phyloP scores from a whole-genome alignment of 1,140 invertebrate genomes.

The Saxidomus purpurata region DNA sequence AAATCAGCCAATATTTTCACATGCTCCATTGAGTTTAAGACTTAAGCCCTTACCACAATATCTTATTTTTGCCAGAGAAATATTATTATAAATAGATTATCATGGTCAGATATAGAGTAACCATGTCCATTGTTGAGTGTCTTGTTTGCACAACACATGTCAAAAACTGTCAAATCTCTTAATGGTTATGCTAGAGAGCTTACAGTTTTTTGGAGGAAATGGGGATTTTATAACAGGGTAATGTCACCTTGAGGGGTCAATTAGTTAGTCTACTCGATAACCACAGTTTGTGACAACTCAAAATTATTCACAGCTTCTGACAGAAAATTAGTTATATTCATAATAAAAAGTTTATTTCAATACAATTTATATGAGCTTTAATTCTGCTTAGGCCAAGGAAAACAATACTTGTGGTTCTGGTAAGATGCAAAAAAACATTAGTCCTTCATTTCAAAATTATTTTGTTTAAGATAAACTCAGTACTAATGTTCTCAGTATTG shows the following conservation, averaged over 20 bases:
- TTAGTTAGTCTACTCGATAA: not conserved
- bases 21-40: not conserved
- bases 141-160: slow-evolving; percentile 25
- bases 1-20: not conserved
- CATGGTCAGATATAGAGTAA: not conserved
- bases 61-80: not conserved
- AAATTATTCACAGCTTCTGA: not conserved
- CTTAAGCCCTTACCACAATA: not conserved
- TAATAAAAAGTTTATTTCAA: too few species aligned
- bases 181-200: not conserved
- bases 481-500: too few species aligned
- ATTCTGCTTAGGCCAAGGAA: too few species aligned
- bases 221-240: not conserved
- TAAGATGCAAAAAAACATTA: too few species aligned
- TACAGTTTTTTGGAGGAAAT: slow-evolving; percentile 19
- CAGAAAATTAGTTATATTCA: not conserved
- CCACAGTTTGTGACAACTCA: not conserved
- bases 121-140: not conserved
- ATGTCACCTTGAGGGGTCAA: slow-evolving; percentile 5
- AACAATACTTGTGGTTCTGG: too few species aligned
- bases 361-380: too few species aligned
- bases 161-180: slow-evolving; percentile 26
- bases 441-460: too few species aligned
- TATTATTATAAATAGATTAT: slow-evolving; percentile 27
- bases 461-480: too few species aligned